Base-by-base conservation (phyloP, 1,140 invertebrate species). In the Drosophila sulfurigaster region DNA sequence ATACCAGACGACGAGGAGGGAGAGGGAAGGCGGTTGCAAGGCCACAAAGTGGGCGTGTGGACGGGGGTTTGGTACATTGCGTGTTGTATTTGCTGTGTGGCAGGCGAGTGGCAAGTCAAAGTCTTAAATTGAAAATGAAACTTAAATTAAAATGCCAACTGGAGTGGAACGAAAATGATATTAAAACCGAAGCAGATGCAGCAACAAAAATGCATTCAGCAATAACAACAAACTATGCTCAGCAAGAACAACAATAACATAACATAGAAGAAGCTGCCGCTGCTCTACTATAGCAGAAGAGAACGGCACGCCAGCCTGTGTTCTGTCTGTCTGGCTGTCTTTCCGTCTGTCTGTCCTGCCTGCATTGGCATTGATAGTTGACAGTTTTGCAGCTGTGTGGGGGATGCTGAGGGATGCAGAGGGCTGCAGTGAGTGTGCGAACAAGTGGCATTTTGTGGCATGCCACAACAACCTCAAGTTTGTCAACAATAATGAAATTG, bases 81-180 rank as follows among this genome's bases (percentile, higher is more conserved):
- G 68, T 74, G 81, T 65, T 78, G 83, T 73, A 77, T 58, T 65
- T 65, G 83, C 80, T 60, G 78, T 62, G 78, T 62, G 75, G 78
- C 78, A 80, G 75, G 72, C 54, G 66, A 68, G 77, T 71, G 74
- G 80, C 85, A 89, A 88, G 85, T 83, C 83, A 88, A 88, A 88
- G 85, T 89, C 85, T 85, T 88, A 88, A 88, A 88, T 88, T 88
- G 85, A 88, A 88, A 88, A 88, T 88, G 85, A 89, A 89, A 88
- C 85, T 88, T 88, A 88, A 88, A 88, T 88, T 88, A 88, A 88
- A 88, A 88, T 88, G 81, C 85, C 81, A 88, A 88, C 85, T 88
- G 85, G 81, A 88, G 85, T 88, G 85, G 85, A 88, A 88, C 85
- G 81, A 89, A 88, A 88, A 88, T 88, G 85, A 88, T 88, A 88